These are phyloP conservation scores for Microcebus griseorufus DNA, from an alignment of 2,113 vertebrate genomes.

Conservation along the genomic window DNA sequence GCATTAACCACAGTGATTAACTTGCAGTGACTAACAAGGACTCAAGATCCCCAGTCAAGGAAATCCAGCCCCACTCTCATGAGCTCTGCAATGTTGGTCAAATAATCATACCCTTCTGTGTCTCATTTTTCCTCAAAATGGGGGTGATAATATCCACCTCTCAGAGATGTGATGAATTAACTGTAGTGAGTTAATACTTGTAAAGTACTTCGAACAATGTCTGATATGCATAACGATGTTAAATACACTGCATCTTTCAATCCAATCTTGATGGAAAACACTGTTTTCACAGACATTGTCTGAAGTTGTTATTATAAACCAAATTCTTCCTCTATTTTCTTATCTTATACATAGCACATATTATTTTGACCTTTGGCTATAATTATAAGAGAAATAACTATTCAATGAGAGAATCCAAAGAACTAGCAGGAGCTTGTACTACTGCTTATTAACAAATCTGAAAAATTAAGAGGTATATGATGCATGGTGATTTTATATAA, in stretches of 20 bases:
- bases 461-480: not conserved
- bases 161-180: constrained; percentile 20
- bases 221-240: not conserved
- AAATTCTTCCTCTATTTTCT: not conserved
- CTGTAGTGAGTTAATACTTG: constrained; percentile 22
- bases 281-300: not conserved
- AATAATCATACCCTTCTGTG: not conserved
- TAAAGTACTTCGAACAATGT: not conserved
- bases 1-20: not conserved
- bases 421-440: not conserved
- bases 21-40: constrained; percentile 12
- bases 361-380: not conserved
- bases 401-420: not conserved
- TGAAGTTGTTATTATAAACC: not conserved
- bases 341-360: not conserved
- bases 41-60: not conserved
- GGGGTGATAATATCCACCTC: not conserved
- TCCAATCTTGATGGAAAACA: not conserved
- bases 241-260: not conserved
- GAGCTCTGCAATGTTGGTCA: not conserved
- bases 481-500: not conserved
- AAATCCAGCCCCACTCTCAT: not conserved
- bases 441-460: not conserved
- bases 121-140: not conserved
- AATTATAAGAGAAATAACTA: not conserved